Conservation (phyloP, 2,888 invertebrate species). For the Timema podura region DNA sequence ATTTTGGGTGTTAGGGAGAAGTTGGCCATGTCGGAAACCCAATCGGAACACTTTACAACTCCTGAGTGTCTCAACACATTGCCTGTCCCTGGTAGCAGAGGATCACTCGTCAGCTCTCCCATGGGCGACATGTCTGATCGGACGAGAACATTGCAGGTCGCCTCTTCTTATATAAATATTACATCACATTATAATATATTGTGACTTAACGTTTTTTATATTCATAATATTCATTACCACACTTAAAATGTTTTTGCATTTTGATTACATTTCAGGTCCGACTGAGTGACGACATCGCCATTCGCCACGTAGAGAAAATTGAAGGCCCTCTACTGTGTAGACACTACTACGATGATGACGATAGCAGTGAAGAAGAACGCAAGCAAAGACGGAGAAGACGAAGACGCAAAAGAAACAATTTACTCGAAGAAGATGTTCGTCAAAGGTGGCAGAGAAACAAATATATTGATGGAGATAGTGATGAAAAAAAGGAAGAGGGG, state of each 20-base stretch:
- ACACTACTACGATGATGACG: constrained; percentile 22
- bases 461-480: constrained; percentile 24
- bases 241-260: too few relatives aligned
- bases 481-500: constrained; percentile 19
- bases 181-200: too few relatives aligned
- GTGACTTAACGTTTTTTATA: too few relatives aligned
- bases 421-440: constrained; percentile 33
- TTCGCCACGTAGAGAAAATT: constrained; percentile 35
- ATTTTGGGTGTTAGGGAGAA: constrained; percentile 7
- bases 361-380: constrained; percentile 21
- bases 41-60: constrained; percentile 27
- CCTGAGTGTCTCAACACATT: constrained; percentile 22
- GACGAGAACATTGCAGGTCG: constrained; percentile 23
- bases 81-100: constrained; percentile 23
- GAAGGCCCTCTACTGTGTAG: constrained; percentile 27
- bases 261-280: constrained; percentile 36
- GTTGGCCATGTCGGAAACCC: constrained; percentile 27
- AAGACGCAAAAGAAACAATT: constrained; percentile 35
- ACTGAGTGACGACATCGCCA: constrained; percentile 38
- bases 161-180: not conserved
- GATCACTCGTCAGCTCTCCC: constrained; percentile 25
- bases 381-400: constrained; percentile 36
- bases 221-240: too few relatives aligned
- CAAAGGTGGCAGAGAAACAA: constrained; percentile 25
- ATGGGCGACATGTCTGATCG: constrained; percentile 23